These are phyloP conservation scores for Scalopus aquaticus DNA, from an alignment of 2,113 vertebrate species.

Conservation along the genomic window DNA sequence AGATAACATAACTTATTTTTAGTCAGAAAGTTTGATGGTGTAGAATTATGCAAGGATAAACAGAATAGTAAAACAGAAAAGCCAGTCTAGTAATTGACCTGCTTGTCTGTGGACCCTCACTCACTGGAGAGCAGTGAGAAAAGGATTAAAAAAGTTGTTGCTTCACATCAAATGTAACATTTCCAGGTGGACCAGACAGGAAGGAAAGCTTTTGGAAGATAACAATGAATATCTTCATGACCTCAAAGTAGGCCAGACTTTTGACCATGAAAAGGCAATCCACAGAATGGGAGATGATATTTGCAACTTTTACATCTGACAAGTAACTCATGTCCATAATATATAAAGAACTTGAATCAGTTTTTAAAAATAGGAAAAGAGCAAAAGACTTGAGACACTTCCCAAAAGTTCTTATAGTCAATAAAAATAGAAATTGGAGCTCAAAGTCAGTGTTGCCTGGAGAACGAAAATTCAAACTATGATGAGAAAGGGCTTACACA, in stretches of 20 bases:
- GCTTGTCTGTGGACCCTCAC: neutral
- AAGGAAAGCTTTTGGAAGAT: neutral
- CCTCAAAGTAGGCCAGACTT: constrained; percentile 5
- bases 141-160: neutral
- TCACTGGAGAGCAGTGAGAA: neutral
- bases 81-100: neutral
- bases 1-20: neutral
- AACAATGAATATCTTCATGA: neutral
- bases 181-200: neutral
- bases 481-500: neutral
- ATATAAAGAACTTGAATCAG: neutral
- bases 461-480: constrained; percentile 17
- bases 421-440: neutral
- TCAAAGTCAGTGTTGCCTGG: neutral
- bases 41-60: neutral
- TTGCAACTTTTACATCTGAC: neutral
- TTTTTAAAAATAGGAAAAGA: neutral
- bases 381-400: neutral
- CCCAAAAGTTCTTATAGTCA: neutral
- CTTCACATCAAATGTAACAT: neutral
- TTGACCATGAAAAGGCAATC: neutral
- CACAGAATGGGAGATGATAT: neutral
- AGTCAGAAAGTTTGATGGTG: neutral
- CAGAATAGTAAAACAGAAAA: neutral
- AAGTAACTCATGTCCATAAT: neutral